Percentiles rank a stretch among this genome's conserved stretches.
Conservation (phyloP, 2,888 invertebrate species). For the Agrochola macilenta region DNA sequence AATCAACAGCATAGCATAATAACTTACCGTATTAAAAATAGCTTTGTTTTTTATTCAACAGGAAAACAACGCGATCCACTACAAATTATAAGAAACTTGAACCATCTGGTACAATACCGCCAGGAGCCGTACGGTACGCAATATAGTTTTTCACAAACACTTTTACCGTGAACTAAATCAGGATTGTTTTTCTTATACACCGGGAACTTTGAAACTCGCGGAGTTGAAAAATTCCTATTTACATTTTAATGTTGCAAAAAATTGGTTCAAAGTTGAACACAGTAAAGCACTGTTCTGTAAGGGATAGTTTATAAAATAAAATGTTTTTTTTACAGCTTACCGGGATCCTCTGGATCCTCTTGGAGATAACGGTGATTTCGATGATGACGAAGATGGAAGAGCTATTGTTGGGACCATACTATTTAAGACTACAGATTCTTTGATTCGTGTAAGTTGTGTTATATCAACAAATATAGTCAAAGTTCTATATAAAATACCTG, state of each 20-base stretch:
- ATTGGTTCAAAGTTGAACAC: slow-evolving; percentile 52
- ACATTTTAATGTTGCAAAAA: slow-evolving; percentile 64
- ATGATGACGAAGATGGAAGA: slow-evolving; percentile 87
- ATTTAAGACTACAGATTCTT: slow-evolving; percentile 85
- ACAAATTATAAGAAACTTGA: slow-evolving; percentile 84
- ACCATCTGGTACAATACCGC: slow-evolving; percentile 83
- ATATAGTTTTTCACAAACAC: slow-evolving; percentile 62
- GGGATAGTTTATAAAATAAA: slow-evolving; percentile 31
- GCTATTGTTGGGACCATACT: slow-evolving; percentile 85
- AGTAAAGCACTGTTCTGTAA: slow-evolving; percentile 28
- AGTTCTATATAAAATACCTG: not conserved
- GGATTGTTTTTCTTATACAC: slow-evolving; percentile 60
- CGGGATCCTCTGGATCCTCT: slow-evolving; percentile 81
- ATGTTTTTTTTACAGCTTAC: slow-evolving; percentile 72
- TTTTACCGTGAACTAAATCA: slow-evolving; percentile 55
- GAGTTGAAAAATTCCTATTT: slow-evolving; percentile 59
- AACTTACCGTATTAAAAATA: slow-evolving; percentile 9
- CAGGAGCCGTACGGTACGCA: slow-evolving; percentile 84
- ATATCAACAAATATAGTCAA: not conserved
- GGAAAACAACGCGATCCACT: slow-evolving; percentile 86
- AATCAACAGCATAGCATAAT: not conserved
- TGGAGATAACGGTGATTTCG: slow-evolving; percentile 82
- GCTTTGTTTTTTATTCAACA: slow-evolving; percentile 68
- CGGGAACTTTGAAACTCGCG: slow-evolving; percentile 51
- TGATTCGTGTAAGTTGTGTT: slow-evolving; percentile 78